Conservation (phyloP, 2,888 invertebrate species). For the Drosophila pseudotalamancana region DNA sequence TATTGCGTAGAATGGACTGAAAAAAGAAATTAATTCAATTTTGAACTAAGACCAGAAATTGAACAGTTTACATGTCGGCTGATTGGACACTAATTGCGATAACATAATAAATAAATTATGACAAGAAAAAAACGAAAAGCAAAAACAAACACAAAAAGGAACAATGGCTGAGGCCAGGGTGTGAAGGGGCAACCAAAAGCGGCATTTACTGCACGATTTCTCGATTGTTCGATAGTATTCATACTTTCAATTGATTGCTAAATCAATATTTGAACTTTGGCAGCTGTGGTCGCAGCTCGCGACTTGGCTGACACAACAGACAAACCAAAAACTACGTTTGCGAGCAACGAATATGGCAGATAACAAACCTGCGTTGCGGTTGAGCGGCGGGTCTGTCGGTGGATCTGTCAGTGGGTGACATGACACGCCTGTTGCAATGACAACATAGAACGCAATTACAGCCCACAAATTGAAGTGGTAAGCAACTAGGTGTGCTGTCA, state of each 20-base stretch:
- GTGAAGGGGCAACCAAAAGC: conserved; percentile 13
- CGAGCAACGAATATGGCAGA: conserved; percentile 8
- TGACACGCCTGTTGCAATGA: conserved; percentile 59
- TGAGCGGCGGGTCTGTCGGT: neutral
- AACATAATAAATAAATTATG: conserved; percentile 52
- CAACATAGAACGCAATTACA: conserved; percentile 57
- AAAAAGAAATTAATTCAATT: too few species aligned
- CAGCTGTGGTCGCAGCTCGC: conserved; percentile 40
- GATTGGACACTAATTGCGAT: conserved; percentile 57
- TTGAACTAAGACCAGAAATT: neutral
- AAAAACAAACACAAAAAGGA: conserved; percentile 33
- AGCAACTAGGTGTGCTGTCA: conserved; percentile 12
- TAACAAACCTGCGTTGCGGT: conserved; percentile 26
- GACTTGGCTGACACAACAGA: conserved; percentile 15
- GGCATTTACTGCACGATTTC: conserved; percentile 40
- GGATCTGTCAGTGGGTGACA: neutral
- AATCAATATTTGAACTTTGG: conserved; percentile 71
- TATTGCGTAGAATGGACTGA: too few species aligned
- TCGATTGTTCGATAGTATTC: conserved; percentile 45
- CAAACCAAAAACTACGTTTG: conserved; percentile 7
- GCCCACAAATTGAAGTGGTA: conserved; percentile 28
- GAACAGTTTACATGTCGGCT: conserved; percentile 31
- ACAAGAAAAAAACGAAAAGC: conserved; percentile 34
- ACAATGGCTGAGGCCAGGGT: conserved; percentile 13
- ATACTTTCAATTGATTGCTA: conserved; percentile 62